Base-by-base conservation (phyloP, 1,140 invertebrate genomes). In the Heliconius himera region DNA sequence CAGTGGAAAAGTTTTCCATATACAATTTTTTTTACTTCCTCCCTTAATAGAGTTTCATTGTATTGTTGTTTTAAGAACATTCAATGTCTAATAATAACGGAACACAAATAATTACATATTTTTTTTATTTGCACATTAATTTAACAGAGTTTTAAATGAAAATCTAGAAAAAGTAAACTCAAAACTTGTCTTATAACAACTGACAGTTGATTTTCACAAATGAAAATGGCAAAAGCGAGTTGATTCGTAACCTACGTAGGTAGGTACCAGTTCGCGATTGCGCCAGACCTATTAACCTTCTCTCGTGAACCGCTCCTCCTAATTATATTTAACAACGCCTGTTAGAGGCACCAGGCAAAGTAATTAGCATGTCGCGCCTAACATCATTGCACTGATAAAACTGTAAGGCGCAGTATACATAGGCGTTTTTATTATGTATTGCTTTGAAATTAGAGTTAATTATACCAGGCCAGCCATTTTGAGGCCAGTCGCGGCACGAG, bases 271-370 rank as follows among this genome's bases (percentile, higher is more conserved):
- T 29, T 66, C 60, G 60, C 60, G 60, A 66, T 66, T 66, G 60
- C 60, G 26, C 60, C 60, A 76, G 18, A 70, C 38, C 56, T 70
- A 70, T 76, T 70, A 70, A 41, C 36, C 26, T 22, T 60, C 66
- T 49, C 74, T 46, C 36, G 60, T 70, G 74, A 76, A 70, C 9
- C 22, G 18, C 26, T 76, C 22, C 38, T 26, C n/a, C 74, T 76
- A 76, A 76, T 76, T 70, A 76, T 76, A 29, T 70, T 60, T 72
- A 71, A 49, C 76, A 77, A 77, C 66, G 76, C 70, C 70, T 77
- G 41, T 72, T 77, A 77, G 76, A 72, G 20, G 76, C 49, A n/a
- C 26, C 13, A 72, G 49, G 70, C 76, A 51, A 77, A 77, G 70
- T 77, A 70, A 36, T 77, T 77, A 77, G 51, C 70, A 54, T 41